Base-by-base conservation (phyloP, 2,797 vertebrate species). In the Pipistrellus kuhlii region DNA sequence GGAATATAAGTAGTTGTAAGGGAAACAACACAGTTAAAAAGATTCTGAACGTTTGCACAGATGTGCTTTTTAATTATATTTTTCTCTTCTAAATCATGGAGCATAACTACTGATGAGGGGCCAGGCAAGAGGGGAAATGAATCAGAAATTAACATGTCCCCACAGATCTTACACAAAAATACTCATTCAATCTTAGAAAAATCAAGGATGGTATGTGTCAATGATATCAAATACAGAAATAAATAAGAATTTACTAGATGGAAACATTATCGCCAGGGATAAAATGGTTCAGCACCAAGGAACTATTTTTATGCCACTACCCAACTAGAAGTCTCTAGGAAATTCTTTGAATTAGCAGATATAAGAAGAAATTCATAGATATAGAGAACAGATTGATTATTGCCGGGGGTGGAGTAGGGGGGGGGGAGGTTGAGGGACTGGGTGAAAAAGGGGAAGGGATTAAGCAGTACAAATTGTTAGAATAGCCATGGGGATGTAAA, bases 221-320 rank as follows among this genome's bases (percentile, higher is more conserved):
- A 48, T 48, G 32, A 35, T 25, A 68, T 17, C 44, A 68, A 55
- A 77, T 23, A 53, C 48, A 66, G 41, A 57, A 80, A 57, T 12
- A 76, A 21, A 51, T 82, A 46, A 82, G 27, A 66, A 80, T 64
- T 86, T 83, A 84, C 17, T 35, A 86, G 8, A 80, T 13, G 18
- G 38, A 38, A 86, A 94, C 77, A 90, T 88, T 53, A 66, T 48
- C 2, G 64, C 38, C 62, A 75, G 38, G 80, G 25, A 72, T 59
- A 85, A 81, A 30, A 85, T 2, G 62, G 78, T 88, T 95, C 20
- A 53, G n/a, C 48, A 7, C 75, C 76, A 57, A 75, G 25, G 76
- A 88, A 91, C 15, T 25, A 93, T 62, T 94, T 92, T 90, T 55
- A 88, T 72, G 64, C 78, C 38, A 75, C 10, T 84, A n/a, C 5